phyloP scores from a whole-genome alignment of 2,888 invertebrate species.

The Diplazon laetatorius region DNA sequence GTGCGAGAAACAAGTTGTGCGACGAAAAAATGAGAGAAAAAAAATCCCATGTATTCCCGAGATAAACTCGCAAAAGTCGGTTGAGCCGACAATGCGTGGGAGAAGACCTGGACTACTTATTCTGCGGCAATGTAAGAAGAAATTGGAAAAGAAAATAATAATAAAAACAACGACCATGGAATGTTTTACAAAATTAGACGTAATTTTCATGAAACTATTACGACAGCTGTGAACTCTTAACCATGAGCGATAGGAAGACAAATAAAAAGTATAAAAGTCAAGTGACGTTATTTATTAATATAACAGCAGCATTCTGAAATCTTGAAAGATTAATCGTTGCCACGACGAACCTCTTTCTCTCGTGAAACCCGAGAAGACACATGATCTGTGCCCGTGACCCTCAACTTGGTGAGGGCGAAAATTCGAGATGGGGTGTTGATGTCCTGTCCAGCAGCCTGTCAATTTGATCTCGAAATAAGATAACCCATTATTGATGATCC shows the following conservation, averaged over 20 bases:
- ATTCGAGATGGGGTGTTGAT: constrained; percentile 14
- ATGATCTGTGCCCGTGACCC: not conserved
- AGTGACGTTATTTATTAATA: not conserved
- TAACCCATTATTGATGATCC: constrained; percentile 38
- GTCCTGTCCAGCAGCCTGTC: constrained; percentile 15
- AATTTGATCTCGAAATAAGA: constrained; percentile 29
- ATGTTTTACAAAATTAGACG: not conserved
- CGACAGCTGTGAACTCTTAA: not conserved
- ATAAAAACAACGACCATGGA: not conserved
- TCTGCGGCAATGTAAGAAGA: not conserved
- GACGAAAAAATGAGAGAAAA: too few relatives aligned
- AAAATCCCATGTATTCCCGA: constrained; percentile 48
- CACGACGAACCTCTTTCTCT: constrained; percentile 17
- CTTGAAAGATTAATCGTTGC: constrained; percentile 23
- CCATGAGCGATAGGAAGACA: not conserved
- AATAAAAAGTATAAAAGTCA: not conserved
- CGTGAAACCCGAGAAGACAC: constrained; percentile 27
- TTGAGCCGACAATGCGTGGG: constrained; percentile 31
- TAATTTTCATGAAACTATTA: not conserved
- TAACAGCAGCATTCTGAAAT: not conserved
- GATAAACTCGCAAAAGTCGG: constrained; percentile 51
- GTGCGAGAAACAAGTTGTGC: constrained; percentile 60
- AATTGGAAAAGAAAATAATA: constrained; percentile 1
- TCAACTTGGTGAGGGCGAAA: not conserved
- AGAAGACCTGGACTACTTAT: not conserved